phyloP scores from a whole-genome alignment of 2,888 invertebrate genomes.

The Orthonevra nobilis region DNA sequence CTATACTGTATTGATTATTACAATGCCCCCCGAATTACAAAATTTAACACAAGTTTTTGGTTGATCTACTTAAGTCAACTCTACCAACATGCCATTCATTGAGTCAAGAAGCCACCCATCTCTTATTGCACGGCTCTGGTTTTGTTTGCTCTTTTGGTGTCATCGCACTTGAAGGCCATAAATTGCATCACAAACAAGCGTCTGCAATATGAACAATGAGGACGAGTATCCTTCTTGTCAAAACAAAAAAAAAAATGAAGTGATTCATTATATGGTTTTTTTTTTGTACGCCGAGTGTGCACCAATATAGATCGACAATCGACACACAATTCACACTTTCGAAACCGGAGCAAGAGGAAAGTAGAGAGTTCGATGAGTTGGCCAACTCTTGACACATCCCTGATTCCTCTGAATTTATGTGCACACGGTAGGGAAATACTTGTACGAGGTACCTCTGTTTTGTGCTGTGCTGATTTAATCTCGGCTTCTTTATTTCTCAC shows the following conservation, averaged over 20 bases:
- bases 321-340: conserved; percentile 34
- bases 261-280: conserved; percentile 54
- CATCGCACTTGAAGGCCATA: too few relatives aligned
- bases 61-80: too few relatives aligned
- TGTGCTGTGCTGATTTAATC: conserved; percentile 55
- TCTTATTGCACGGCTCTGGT: too few relatives aligned
- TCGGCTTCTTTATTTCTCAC: conserved; percentile 66
- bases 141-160: too few relatives aligned
- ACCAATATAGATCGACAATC: background rate
- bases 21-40: too few relatives aligned
- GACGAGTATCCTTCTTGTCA: conserved; percentile 39
- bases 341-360: conserved; percentile 1
- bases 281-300: background rate
- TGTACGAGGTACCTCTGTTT: conserved; percentile 19
- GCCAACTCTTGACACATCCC: conserved; percentile 62
- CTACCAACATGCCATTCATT: too few relatives aligned
- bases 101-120: too few relatives aligned
- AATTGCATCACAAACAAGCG: conserved; percentile 32
- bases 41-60: too few relatives aligned
- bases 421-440: conserved; percentile 14
- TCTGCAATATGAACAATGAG: conserved; percentile 33
- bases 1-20: too few relatives aligned
- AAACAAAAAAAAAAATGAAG: conserved; percentile 11
- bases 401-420: conserved; percentile 61
- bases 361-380: conserved; percentile 24